Evolutionary conservation across 1,140 invertebrate genomes (phyloP), one percentile per base, ranked within the genome.

Genomic region (Eueides isabella): DNA sequence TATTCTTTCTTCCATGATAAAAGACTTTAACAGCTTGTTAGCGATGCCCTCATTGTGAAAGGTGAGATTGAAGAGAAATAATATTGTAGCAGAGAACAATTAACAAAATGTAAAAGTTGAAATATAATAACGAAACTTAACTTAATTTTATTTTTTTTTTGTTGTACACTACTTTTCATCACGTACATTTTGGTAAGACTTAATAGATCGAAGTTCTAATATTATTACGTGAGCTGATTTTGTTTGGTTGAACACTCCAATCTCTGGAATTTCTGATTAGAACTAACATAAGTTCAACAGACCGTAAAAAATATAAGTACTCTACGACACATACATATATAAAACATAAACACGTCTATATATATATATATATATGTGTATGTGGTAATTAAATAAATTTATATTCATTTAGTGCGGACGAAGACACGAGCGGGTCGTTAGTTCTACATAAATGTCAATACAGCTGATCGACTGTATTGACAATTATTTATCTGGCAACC

Each of bases 1-100:
- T 71, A 62, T 48, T 74, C 72, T 75, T 72, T 67, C 48, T 74
- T 41, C 29, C 23, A 70, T 75, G 68, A 74, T 79, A 79, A 76
- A 72, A 72, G 62, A 74, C 41, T 80, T n/a, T 75, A 82, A 84
- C 82, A 78, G 72, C 75, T 84, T 79, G 77, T 80, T 84, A 79
- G 68, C 72, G 44, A 70, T 61, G 16, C 38, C 66, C 63, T 67
- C 66, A 44, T 71, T 61, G 66, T 28, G 73, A 66, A 61, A 48
- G 65, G 28, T 65, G 61, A 41, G 28, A 26, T 29, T 26, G 35
- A 28, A 66, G 44, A 33, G 44, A 72, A 72, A 31, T 63, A 38
- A 64, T 9, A n/a, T 38, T 38, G 35, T 38, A 16, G 5, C 16
- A 48, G 41, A 19, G 48, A 26, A 55, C 23, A 55, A 55, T 55